Percentiles rank a stretch among this genome's conserved stretches.
Evolutionary conservation across 2,888 invertebrate genomes (phyloP).

Genomic region (Endomychus coccineus): DNA sequence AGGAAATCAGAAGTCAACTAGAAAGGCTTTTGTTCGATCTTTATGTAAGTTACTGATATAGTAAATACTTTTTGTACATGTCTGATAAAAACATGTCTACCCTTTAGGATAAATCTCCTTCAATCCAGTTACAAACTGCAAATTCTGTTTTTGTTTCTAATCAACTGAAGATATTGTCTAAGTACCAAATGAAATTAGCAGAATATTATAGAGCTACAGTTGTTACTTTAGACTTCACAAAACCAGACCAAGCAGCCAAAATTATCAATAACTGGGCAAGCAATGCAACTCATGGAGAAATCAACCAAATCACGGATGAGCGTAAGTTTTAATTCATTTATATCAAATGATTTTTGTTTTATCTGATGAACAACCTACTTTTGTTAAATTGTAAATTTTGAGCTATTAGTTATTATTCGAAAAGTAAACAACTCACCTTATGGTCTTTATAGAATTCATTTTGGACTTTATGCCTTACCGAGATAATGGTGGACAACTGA

Average conservation of each 20-base stretch:
- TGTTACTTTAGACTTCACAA: conserved; percentile 46
- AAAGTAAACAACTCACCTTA: too few relatives aligned
- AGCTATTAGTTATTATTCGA: too few relatives aligned
- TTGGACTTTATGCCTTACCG: too few relatives aligned
- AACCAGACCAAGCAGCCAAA: conserved; percentile 41
- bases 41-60: conserved; percentile 20
- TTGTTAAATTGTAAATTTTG: too few relatives aligned
- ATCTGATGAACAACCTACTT: too few relatives aligned
- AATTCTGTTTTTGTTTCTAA: conserved; percentile 48
- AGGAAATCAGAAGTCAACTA: conserved; percentile 24
- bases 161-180: conserved; percentile 39
- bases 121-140: conserved; percentile 40
- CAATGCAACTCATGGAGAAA: conserved; percentile 50
- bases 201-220: conserved; percentile 49
- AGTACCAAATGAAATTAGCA: conserved; percentile 44
- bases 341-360: too few relatives aligned
- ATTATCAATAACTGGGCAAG: conserved; percentile 56
- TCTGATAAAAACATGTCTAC: too few relatives aligned
- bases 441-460: too few relatives aligned
- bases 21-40: conserved; percentile 24
- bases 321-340: conserved; percentile 21
- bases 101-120: conserved; percentile 29
- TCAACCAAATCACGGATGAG: conserved; percentile 34
- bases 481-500: too few relatives aligned
- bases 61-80: not conserved